Conservation (phyloP, 2,113 vertebrate genomes). For the Puffinus mauretanicus region DNA sequence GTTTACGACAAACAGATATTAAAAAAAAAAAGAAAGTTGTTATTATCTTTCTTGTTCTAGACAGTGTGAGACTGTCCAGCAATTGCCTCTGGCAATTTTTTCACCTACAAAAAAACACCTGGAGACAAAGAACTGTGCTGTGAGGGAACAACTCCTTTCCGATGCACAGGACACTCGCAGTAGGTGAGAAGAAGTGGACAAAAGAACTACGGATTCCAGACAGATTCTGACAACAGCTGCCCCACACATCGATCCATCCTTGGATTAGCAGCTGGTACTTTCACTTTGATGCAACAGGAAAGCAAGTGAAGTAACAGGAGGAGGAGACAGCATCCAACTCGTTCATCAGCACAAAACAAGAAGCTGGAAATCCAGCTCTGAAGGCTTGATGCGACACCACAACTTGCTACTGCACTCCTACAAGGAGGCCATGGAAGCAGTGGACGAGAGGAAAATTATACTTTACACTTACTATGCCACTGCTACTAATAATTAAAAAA, state of each 20-base stretch:
- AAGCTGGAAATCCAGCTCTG: neutral
- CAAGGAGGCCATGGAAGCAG: neutral
- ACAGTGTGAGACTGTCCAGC: neutral
- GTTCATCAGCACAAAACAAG: neutral
- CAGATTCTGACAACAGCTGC: neutral
- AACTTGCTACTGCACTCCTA: neutral
- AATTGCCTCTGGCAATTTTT: neutral
- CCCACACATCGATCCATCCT: neutral
- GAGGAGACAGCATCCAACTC: neutral
- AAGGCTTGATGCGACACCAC: neutral
- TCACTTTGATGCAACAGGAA: neutral
- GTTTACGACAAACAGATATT: neutral
- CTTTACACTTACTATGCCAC: neutral
- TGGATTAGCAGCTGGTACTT: neutral
- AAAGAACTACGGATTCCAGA: neutral
- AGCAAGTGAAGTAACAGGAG: neutral
- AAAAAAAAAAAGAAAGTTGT: rapidly evolving
- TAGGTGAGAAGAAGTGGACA: neutral
- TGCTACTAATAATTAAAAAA: neutral
- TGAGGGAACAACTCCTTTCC: neutral
- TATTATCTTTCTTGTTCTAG: neutral
- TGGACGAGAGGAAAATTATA: neutral
- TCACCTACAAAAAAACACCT: neutral
- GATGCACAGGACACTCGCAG: no score
- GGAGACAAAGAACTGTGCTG: neutral